Evolutionary conservation across 1,140 invertebrate species (phyloP).

Genomic region (Physella acuta): DNA sequence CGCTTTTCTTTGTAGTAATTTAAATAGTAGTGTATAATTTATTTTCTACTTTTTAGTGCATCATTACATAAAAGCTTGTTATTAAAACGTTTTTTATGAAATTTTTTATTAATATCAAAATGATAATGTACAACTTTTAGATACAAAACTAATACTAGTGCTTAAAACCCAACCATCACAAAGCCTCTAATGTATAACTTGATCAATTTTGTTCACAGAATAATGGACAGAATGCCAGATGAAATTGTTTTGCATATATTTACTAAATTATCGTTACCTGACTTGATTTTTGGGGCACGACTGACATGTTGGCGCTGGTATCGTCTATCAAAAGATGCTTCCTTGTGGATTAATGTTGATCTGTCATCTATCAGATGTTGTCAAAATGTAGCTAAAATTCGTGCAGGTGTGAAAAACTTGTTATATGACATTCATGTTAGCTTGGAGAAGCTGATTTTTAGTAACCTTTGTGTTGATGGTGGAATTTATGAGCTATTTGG

Average conservation of each 20-base stretch:
- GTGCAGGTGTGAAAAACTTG: background rate
- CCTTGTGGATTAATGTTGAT: constrained; percentile 17
- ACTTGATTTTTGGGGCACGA: constrained; percentile 7
- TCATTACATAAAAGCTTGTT: too few relatives aligned
- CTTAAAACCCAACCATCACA: too few relatives aligned
- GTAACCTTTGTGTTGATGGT: constrained; percentile 10
- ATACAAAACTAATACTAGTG: too few relatives aligned
- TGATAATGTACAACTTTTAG: too few relatives aligned
- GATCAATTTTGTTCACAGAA: too few relatives aligned
- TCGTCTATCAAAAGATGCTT: constrained; percentile 8
- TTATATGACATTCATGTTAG: background rate
- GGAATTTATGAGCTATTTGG: constrained; percentile 22
- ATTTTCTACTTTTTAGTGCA: too few relatives aligned
- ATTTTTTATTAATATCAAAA: too few relatives aligned
- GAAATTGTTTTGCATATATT: constrained; percentile 18
- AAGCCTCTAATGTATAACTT: too few relatives aligned
- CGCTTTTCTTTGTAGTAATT: too few relatives aligned
- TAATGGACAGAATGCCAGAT: constrained; percentile 17
- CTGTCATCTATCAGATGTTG: constrained; percentile 10
- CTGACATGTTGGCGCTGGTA: constrained; percentile 19
- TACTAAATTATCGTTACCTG: constrained; percentile 10
- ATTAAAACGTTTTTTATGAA: too few relatives aligned
- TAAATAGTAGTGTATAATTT: too few relatives aligned
- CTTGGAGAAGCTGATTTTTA: constrained; percentile 11
- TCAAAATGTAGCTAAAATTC: background rate